Conservation (phyloP, 64 coral and sea anemone genomes). For the Pocillopora verrucosa region DNA sequence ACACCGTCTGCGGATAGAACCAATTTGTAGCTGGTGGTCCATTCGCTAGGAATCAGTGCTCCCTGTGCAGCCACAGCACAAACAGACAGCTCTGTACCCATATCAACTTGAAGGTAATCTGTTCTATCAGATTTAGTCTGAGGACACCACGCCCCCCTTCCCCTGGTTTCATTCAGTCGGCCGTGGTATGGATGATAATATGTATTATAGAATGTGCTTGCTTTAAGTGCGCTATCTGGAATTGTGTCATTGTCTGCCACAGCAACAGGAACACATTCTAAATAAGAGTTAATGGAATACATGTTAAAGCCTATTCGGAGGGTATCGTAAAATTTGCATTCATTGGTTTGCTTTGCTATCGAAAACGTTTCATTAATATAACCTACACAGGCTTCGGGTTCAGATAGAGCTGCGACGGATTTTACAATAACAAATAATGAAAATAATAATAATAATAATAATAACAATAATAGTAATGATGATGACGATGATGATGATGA, state of each 20-base stretch:
- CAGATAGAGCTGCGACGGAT: too few relatives aligned
- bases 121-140: not conserved
- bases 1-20: not conserved
- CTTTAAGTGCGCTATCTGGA: not conserved
- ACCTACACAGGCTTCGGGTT: too few relatives aligned
- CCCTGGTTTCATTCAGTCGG: not conserved
- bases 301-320: too few relatives aligned
- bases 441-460: too few relatives aligned
- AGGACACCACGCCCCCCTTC: not conserved
- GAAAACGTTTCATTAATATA: too few relatives aligned
- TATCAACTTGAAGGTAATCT: conserved; percentile 10
- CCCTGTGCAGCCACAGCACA: not conserved
- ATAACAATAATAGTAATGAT: too few relatives aligned
- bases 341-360: too few relatives aligned
- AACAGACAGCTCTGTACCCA: not conserved
- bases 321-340: too few relatives aligned
- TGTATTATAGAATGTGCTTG: not conserved
- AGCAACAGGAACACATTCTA: not conserved
- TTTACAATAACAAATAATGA: too few relatives aligned
- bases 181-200: not conserved
- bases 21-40: conserved; percentile 30
- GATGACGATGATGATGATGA: too few relatives aligned
- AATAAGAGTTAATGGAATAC: too few relatives aligned
- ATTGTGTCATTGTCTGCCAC: not conserved
- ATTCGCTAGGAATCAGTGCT: not conserved